Evolutionary conservation across 64 coral and sea anemone genomes (phyloP).

Genomic region (Acropora yongei): DNA sequence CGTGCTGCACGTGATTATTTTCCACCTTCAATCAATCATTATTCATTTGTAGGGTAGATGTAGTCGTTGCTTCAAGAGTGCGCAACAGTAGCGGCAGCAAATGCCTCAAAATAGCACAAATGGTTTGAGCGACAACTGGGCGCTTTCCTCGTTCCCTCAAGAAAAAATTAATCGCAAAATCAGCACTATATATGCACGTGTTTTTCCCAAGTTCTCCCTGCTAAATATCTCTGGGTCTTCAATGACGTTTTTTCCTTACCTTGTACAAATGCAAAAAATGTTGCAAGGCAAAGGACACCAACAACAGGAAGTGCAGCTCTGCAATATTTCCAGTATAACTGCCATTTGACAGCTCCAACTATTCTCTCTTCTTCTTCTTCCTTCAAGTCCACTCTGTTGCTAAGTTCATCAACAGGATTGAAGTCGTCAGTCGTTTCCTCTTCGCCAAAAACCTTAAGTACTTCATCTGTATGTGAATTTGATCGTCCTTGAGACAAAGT

Average conservation of each 20-base stretch:
- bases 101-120: too few relatives aligned
- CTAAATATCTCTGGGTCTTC: too few relatives aligned
- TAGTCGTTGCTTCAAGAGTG: too few relatives aligned
- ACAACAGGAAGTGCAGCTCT: conserved; percentile 1
- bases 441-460: neutral
- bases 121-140: too few relatives aligned
- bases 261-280: conserved; percentile 29
- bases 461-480: neutral
- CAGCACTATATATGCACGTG: too few relatives aligned
- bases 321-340: conserved; percentile 53
- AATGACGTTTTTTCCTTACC: neutral
- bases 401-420: neutral
- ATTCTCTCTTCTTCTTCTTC: conserved; percentile 42
- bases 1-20: too few relatives aligned
- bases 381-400: neutral
- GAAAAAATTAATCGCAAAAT: too few relatives aligned
- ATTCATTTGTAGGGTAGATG: too few relatives aligned
- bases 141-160: too few relatives aligned
- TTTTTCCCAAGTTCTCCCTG: too few relatives aligned
- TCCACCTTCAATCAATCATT: too few relatives aligned
- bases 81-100: too few relatives aligned
- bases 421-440: neutral
- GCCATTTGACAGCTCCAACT: conserved; percentile 47
- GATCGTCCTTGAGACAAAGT: neutral
- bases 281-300: neutral